These are phyloP conservation scores for Limenitis camilla DNA, from an alignment of 2,888 invertebrate genomes.

Conservation along the genomic window DNA sequence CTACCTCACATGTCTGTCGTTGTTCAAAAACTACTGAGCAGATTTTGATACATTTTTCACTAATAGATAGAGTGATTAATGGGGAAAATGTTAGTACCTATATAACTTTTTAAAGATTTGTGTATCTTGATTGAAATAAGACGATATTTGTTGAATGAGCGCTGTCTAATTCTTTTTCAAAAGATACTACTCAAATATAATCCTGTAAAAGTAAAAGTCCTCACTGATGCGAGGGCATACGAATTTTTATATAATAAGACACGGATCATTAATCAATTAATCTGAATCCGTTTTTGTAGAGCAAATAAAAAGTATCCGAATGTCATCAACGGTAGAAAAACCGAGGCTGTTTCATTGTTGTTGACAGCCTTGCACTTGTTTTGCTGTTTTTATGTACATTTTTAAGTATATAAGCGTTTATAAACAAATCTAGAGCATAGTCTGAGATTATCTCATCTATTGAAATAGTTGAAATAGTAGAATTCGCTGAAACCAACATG, in stretches of 20 bases:
- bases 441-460: conserved; percentile 14
- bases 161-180: no score
- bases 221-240: background rate
- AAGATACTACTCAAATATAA: no score
- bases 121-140: no score
- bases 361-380: conserved; percentile 36
- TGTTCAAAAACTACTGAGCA: no score
- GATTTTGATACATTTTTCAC: no score
- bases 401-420: conserved; percentile 33
- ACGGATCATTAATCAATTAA: background rate
- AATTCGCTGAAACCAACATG: conserved; percentile 43
- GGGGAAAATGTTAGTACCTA: no score
- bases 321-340: conserved; percentile 29
- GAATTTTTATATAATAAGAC: background rate
- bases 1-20: no score
- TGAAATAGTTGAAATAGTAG: background rate
- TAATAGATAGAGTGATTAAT: no score
- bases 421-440: conserved; percentile 24
- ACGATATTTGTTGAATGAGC: no score
- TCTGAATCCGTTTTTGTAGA: background rate
- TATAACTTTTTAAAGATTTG: no score
- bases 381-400: conserved; percentile 34
- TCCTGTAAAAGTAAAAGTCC: no score
- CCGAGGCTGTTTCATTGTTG: conserved; percentile 30
- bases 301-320: background rate